Evolutionary conservation across 2,888 invertebrate genomes (phyloP).

Genomic region (Machimus atricapillus): DNA sequence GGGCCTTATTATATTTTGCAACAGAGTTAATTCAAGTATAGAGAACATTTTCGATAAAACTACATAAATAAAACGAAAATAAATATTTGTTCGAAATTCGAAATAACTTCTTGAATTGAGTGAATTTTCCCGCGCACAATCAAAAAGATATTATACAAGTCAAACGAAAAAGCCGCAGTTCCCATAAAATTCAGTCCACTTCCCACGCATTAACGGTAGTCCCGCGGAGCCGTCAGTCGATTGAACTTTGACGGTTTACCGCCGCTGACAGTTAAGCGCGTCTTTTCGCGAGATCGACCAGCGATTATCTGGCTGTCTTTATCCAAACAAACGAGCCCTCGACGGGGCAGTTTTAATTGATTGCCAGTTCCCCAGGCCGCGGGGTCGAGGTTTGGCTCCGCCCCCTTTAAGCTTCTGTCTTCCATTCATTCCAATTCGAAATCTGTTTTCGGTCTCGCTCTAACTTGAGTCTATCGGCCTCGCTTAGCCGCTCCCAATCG

Average conservation of each 20-base stretch:
- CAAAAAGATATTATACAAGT: not conserved
- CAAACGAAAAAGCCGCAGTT: not conserved
- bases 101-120: not conserved
- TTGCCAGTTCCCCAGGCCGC: not conserved
- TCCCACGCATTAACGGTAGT: slow-evolving; percentile 8
- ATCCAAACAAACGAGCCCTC: slow-evolving; percentile 24
- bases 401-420: not conserved
- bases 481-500: not conserved
- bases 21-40: too few species aligned
- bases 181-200: not conserved
- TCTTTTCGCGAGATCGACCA: not conserved
- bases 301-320: not conserved
- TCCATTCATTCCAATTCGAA: not conserved
- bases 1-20: too few species aligned
- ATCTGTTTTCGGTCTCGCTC: not conserved
- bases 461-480: not conserved
- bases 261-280: not conserved
- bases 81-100: not conserved
- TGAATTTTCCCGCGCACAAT: not conserved
- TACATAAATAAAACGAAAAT: too few species aligned
- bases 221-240: not conserved
- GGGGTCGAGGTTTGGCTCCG: not conserved
- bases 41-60: too few species aligned
- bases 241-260: not conserved
- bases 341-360: slow-evolving; percentile 3